Evolutionary conservation across 2,888 invertebrate genomes (phyloP), one percentile per base, ranked within the genome.

Genomic region (Agrotis segetum): DNA sequence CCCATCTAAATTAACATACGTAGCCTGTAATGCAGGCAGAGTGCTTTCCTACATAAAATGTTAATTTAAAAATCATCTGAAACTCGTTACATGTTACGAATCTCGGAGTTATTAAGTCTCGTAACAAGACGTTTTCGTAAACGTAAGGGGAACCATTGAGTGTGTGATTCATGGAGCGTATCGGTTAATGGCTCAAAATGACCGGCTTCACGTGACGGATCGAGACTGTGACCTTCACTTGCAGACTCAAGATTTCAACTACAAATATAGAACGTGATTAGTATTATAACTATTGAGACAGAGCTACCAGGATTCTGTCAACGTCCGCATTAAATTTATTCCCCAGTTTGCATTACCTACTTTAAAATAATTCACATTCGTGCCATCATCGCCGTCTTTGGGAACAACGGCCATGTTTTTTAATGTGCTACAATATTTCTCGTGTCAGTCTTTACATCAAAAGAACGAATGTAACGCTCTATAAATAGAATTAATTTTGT

Each of bases 401-500:
- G 60, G n/a, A 64, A 72, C 67, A 79, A 82, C 70, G 24, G 40
- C 58, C 69, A 74, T 40, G 65, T 68, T 74, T 40, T 75, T 78
- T 74, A 71, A 65, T 73, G 60, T 83, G 63, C 74, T 67, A 76
- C 79, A 80, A 77, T 85, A 83, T 85, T 77, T 87, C 72, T 77
- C 70, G 19, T 83, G 85, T 73, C 85, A 78, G 76, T 65, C 63
- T 61, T 80, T 74, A 78, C 80, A 86, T 76, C 85, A 87, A 85
- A 89, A 85, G 85, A 74, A 71, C 80, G 83, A 88, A 90, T 90
- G 90, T 90, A 90, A 91, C 87, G 79, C 74, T 77, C 89, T 94
- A 94, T 93, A 94, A 91, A 92, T 93, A 95, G 92, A 94, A 89
- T 92, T 90, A 91, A 93, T 93, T 93, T 93, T 88, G 90, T 89